Evolutionary conservation across 1,140 invertebrate genomes (phyloP).

Genomic region (Temnothorax longispinosus): DNA sequence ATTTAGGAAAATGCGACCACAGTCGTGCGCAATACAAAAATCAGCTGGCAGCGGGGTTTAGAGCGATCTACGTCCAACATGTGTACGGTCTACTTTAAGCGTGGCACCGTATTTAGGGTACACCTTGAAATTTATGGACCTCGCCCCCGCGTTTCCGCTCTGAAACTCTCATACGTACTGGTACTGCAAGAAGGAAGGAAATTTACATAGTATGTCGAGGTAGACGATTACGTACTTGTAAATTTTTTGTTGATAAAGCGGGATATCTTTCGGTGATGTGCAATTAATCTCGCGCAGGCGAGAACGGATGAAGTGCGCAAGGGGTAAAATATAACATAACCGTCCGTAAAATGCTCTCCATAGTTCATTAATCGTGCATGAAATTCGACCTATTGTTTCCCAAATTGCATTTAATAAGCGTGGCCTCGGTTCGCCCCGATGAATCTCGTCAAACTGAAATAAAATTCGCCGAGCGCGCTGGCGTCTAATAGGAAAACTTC

Average conservation of each 20-base stretch:
- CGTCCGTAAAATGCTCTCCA: neutral
- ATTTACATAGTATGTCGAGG: neutral
- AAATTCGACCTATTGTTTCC: neutral
- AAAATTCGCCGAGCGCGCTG: neutral
- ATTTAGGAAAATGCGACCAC: slow-evolving; percentile 24
- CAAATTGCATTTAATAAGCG: neutral
- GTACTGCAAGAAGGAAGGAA: neutral
- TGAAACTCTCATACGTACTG: neutral
- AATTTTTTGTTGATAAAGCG: neutral
- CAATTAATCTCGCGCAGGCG: neutral
- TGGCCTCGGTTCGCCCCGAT: neutral
- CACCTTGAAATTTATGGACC: neutral
- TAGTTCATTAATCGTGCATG: neutral
- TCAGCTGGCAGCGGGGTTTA: neutral
- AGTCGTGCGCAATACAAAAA: neutral
- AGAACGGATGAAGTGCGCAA: too few relatives aligned
- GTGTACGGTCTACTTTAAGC: slow-evolving; percentile 15
- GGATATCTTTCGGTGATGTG: neutral
- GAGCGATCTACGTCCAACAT: neutral
- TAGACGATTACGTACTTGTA: neutral
- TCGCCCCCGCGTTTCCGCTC: neutral
- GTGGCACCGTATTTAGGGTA: neutral
- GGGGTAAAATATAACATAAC: neutral
- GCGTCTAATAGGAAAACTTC: slow-evolving; percentile 1
- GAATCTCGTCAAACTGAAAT: neutral